Percentiles rank a stretch among this genome's conserved stretches.
These are phyloP conservation scores for Pocillopora grandis DNA, from an alignment of 92 coral and sea anemone genomes.

Conservation along the genomic window DNA sequence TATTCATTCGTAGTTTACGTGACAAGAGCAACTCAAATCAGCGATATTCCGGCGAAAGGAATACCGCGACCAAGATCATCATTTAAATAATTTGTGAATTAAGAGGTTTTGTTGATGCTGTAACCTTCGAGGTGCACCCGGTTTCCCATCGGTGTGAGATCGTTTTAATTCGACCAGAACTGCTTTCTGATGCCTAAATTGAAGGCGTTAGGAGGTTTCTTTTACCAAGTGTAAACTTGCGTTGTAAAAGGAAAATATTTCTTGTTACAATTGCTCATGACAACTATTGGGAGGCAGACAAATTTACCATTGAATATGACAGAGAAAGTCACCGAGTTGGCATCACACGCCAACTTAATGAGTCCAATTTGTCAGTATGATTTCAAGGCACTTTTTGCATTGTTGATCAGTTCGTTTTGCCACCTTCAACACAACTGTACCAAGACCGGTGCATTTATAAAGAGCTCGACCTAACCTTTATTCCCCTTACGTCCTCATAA, in stretches of 20 bases:
- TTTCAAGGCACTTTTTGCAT: conserved; percentile 20
- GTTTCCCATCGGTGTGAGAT: conserved; percentile 3
- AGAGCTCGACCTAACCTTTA: conserved; percentile 3
- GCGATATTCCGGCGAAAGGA: conserved; percentile 1
- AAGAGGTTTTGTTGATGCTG: conserved; percentile 9
- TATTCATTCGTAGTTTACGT: conserved; percentile 16
- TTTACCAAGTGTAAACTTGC: conserved; percentile 22
- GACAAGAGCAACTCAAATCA: conserved; percentile 23
- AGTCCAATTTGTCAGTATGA: conserved; percentile 50
- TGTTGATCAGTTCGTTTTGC: conserved; percentile 44
- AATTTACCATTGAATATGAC: conserved; percentile 28
- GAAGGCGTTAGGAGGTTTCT: neutral
- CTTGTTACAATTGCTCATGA: conserved; percentile 29
- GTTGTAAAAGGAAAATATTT: conserved; percentile 25
- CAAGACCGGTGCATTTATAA: conserved; percentile 12
- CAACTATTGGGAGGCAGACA: conserved; percentile 35
- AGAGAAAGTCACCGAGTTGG: conserved; percentile 35
- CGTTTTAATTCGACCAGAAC: conserved; percentile 10
- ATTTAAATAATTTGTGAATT: conserved; percentile 28
- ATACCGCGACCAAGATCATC: conserved; percentile 20
- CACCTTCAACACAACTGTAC: conserved; percentile 11
- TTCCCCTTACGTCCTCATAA: conserved; percentile 18
- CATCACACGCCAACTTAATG: conserved; percentile 37
- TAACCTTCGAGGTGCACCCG: neutral
- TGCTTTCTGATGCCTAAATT: conserved; percentile 9